These are phyloP conservation scores for Entelurus aequoreus DNA, from an alignment of 2,113 vertebrate genomes.

Conservation along the genomic window DNA sequence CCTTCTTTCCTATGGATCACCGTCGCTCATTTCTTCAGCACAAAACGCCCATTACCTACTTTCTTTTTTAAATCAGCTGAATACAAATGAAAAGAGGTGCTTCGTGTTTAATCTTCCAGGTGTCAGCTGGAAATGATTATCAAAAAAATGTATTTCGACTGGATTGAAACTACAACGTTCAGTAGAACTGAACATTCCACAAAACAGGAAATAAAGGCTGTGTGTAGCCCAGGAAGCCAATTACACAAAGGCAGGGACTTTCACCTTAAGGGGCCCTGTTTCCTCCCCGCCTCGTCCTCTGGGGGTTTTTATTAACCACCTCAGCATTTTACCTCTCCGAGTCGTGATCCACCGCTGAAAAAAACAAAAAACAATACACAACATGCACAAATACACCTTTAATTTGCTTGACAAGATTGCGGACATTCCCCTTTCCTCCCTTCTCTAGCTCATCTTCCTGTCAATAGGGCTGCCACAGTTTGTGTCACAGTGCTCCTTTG, in stretches of 20 bases:
- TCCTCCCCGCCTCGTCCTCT: not conserved
- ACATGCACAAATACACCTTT: not conserved
- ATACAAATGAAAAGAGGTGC: not conserved
- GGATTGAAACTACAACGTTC: not conserved
- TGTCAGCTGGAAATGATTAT: too few relatives aligned
- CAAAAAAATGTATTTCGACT: not conserved
- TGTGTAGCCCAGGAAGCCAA: not conserved
- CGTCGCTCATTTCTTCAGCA: not conserved
- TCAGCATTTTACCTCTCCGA: not conserved
- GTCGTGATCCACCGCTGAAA: not conserved
- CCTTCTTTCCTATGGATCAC: not conserved
- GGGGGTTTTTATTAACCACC: not conserved
- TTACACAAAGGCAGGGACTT: not conserved
- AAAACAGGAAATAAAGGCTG: not conserved
- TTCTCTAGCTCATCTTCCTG: slow-evolving; percentile 34
- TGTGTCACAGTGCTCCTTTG: slow-evolving; percentile 42
- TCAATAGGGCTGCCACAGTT: slow-evolving; percentile 54
- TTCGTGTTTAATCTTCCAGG: not conserved
- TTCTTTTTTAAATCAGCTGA: not conserved
- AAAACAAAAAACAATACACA: not conserved
- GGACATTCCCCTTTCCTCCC: not conserved
- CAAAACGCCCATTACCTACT: not conserved
- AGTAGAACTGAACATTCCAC: not conserved
- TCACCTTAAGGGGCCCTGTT: not conserved
- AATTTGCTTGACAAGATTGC: not conserved